Conservation (phyloP, 2,888 invertebrate genomes). For the Labia minor region DNA sequence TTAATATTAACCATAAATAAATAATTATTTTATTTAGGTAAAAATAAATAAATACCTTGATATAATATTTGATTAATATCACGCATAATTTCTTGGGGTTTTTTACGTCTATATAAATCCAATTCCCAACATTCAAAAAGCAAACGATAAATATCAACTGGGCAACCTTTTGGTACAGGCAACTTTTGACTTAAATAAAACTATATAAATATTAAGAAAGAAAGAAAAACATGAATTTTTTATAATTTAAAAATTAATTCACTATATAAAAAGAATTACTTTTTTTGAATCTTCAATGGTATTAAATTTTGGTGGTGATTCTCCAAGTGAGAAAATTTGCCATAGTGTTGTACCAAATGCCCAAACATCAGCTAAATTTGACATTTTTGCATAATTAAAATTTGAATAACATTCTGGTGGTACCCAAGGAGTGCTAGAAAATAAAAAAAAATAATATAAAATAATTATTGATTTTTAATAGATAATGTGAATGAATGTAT, state of each 20-base stretch:
- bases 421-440: constrained; percentile 75
- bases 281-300: constrained; percentile 35
- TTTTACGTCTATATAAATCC: constrained; percentile 57
- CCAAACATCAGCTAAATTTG: constrained; percentile 74
- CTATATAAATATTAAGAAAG: no score
- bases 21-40: no score
- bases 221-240: no score
- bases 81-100: constrained; percentile 75
- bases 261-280: constrained; percentile 31
- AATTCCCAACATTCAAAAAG: constrained; percentile 74
- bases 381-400: constrained; percentile 53
- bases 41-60: no score
- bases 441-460: not conserved
- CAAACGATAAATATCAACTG: constrained; percentile 59
- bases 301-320: constrained; percentile 34
- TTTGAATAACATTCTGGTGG: constrained; percentile 71
- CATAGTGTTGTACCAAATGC: constrained; percentile 85
- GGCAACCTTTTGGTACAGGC: constrained; percentile 57
- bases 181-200: constrained; percentile 54
- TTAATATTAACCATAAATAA: no score
- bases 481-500: constrained; percentile 8
- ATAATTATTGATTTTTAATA: constrained; percentile 13
- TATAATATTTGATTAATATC: constrained; percentile 71
- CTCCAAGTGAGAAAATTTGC: constrained; percentile 81
- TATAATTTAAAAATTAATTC: constrained; percentile 17